Conservation (phyloP, 1,140 invertebrate genomes). For the Nomia melanderi region DNA sequence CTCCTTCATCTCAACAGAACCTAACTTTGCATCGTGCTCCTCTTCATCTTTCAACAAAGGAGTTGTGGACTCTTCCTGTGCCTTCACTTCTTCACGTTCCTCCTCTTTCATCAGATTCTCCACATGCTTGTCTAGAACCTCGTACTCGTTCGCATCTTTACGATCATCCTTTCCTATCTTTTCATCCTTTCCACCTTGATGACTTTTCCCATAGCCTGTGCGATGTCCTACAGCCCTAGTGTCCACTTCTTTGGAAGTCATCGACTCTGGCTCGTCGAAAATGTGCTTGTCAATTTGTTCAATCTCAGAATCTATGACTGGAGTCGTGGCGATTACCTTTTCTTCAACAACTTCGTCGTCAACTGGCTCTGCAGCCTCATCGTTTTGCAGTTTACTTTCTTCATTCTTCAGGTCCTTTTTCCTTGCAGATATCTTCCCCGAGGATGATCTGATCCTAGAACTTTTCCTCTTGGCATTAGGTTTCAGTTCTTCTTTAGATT, state of each 20-base stretch:
- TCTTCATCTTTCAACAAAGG: neutral
- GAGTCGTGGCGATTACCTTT: neutral
- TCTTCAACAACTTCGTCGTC: neutral
- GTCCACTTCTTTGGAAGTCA: conserved; percentile 59
- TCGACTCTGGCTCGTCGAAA: conserved; percentile 49
- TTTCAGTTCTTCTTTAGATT: conserved; percentile 9
- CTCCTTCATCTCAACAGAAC: conserved; percentile 2
- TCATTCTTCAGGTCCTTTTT: conserved; percentile 31
- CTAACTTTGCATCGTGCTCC: neutral
- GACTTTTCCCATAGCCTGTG: conserved; percentile 5
- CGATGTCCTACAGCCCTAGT: conserved; percentile 40
- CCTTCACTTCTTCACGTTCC: neutral
- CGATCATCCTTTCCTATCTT: neutral
- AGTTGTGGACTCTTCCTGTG: neutral
- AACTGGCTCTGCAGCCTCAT: neutral
- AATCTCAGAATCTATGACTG: neutral
- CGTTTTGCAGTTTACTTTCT: neutral
- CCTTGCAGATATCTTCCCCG: conserved; percentile 34
- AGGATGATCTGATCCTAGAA: conserved; percentile 30
- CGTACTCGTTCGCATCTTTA: conserved; percentile 13
- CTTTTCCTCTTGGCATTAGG: conserved; percentile 20
- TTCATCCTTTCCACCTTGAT: conserved; percentile 19
- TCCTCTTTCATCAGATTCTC: neutral
- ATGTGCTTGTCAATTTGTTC: conserved; percentile 41
- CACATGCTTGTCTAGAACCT: neutral